A percentile compares a stretch with the other conserved stretches of the same genome.
These are phyloP conservation scores for Hyperoplus lanceolatus DNA, from an alignment of 2,797 vertebrate species.

Conservation along the genomic window DNA sequence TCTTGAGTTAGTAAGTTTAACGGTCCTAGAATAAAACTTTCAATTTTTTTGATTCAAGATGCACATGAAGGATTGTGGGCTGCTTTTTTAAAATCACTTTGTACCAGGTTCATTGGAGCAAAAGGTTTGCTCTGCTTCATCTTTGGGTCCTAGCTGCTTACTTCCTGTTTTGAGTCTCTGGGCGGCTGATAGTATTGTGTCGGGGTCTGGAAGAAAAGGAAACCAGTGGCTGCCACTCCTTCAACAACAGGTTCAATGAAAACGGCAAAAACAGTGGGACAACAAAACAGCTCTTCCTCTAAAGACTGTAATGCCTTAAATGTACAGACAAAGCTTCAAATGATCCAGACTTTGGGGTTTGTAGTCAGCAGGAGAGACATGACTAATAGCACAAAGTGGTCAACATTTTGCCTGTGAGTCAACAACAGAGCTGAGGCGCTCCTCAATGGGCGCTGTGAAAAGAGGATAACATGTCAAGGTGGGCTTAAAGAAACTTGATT, in stretches of 20 bases:
- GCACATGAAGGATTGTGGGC: background rate
- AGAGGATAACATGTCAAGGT: conserved; percentile 11
- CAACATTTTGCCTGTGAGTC: conserved; percentile 54
- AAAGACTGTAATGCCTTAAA: conserved; percentile 11
- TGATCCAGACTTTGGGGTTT: conserved; percentile 21
- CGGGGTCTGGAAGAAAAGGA: conserved; percentile 72
- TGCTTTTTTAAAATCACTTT: conserved; percentile 23
- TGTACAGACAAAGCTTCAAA: conserved; percentile 26
- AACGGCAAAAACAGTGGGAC: conserved; percentile 21
- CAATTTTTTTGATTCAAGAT: conserved; percentile 15
- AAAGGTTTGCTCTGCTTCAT: conserved; percentile 46
- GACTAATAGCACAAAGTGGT: conserved; percentile 33
- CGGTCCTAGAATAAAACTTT: background rate
- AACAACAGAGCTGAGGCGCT: conserved; percentile 34
- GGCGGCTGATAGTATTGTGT: conserved; percentile 77
- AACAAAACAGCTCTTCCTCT: conserved; percentile 27
- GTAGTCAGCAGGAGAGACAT: conserved; percentile 45
- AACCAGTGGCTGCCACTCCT: conserved; percentile 68
- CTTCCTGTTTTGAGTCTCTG: conserved; percentile 75
- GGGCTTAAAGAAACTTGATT: conserved; percentile 18
- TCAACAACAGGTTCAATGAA: conserved; percentile 71
- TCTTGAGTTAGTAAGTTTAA: background rate
- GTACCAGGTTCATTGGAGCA: background rate
- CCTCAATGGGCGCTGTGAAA: background rate
- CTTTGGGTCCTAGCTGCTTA: conserved; percentile 52